phyloP scores from a whole-genome alignment of 1,140 invertebrate genomes.

The Tetragonula clypearis region DNA sequence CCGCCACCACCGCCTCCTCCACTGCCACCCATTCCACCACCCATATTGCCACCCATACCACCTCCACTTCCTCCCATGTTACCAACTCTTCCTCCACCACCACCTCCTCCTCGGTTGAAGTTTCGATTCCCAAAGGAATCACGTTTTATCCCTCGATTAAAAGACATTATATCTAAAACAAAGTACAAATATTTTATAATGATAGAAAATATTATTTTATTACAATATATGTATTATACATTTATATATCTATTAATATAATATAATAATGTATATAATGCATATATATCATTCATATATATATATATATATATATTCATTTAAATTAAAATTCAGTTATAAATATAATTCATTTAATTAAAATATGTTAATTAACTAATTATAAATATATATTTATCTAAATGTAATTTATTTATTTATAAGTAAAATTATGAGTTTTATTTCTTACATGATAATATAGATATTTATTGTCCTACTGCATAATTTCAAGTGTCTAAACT shows the following conservation, averaged over 20 bases:
- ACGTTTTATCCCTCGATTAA: constrained; percentile 78
- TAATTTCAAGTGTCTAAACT: neutral
- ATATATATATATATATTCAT: neutral
- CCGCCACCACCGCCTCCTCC: constrained; percentile 64
- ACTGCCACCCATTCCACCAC: constrained; percentile 64
- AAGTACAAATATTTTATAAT: neutral
- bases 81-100: constrained; percentile 69
- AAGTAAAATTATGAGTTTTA: no score
- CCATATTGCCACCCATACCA: constrained; percentile 61
- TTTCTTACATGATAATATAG: neutral
- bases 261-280: no score
- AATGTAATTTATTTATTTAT: neutral
- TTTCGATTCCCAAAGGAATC: constrained; percentile 76
- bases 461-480: neutral
- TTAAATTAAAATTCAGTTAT: no score
- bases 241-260: neutral
- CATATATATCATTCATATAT: neutral
- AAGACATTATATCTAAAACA: constrained; percentile 69
- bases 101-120: constrained; percentile 66
- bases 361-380: no score
- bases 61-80: constrained; percentile 67
- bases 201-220: neutral
- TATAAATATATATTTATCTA: no score
- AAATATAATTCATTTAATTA: no score
- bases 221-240: neutral